These are phyloP conservation scores for Clivina fossor DNA, from an alignment of 2,888 invertebrate species.

Conservation along the genomic window DNA sequence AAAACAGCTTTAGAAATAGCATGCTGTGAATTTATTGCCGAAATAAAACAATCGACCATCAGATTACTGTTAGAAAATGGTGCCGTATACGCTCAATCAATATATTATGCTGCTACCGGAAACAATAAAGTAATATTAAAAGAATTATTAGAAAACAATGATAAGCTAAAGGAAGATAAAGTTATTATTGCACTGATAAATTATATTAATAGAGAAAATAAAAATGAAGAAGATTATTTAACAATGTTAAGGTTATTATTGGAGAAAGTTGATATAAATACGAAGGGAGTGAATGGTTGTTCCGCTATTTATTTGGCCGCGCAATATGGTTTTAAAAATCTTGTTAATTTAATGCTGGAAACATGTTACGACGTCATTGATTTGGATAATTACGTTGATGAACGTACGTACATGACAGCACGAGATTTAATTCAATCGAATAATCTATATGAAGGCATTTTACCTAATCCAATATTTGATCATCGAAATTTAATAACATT, in stretches of 20 bases:
- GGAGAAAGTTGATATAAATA: conserved; percentile 10
- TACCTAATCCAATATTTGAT: not conserved
- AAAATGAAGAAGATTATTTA: conserved; percentile 11
- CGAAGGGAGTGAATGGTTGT: not conserved
- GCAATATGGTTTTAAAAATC: not conserved
- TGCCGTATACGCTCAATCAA: not conserved
- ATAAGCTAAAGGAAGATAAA: not conserved
- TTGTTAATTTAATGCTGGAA: conserved; percentile 6
- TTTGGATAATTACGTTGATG: not conserved
- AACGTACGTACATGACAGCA: not conserved
- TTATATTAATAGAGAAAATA: conserved; percentile 1
- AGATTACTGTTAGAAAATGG: conserved; percentile 7
- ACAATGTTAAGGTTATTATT: conserved; percentile 5
- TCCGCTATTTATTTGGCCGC: conserved; percentile 11
- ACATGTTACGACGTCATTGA: not conserved
- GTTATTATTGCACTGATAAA: conserved; percentile 8
- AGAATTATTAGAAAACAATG: conserved; percentile 1
- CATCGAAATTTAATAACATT: conserved; percentile 2
- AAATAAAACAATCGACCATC: conserved; percentile 3
- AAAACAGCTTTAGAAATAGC: conserved; percentile 18
- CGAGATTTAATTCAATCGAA: conserved; percentile 3
- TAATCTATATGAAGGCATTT: not conserved
- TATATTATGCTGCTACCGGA: conserved; percentile 5
- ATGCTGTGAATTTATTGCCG: conserved; percentile 16
- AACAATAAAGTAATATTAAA: not conserved